These are phyloP conservation scores for Regulus satrapa DNA, from an alignment of 2,113 vertebrate species.

Conservation along the genomic window DNA sequence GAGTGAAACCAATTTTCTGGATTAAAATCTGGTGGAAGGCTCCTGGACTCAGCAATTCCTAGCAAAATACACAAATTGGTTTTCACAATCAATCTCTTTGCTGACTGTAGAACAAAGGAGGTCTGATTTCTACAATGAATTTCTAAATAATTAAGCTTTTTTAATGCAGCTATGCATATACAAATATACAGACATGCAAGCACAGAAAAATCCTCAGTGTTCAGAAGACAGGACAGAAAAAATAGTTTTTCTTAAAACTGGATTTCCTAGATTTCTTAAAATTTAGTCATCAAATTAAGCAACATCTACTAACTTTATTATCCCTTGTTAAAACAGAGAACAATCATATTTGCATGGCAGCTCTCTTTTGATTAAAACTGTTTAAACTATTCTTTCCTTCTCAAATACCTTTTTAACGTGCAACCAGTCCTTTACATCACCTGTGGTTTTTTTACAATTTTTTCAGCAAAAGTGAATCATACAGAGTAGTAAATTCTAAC, in stretches of 20 bases:
- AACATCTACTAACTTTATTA: neutral
- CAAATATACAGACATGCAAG: neutral
- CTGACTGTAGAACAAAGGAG: neutral
- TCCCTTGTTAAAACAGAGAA: neutral
- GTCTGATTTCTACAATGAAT: neutral
- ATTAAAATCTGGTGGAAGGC: neutral
- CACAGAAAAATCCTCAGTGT: neutral
- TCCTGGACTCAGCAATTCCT: neutral
- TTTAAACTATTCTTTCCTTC: neutral
- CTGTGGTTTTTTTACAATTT: neutral
- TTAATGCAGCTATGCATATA: neutral
- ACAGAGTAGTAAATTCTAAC: neutral
- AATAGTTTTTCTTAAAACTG: neutral
- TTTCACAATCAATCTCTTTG: neutral
- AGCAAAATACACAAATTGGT: neutral
- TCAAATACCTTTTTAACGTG: neutral
- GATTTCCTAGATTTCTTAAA: neutral
- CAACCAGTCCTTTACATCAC: neutral
- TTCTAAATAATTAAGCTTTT: rapidly evolving
- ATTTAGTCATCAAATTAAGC: neutral
- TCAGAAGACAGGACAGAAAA: neutral
- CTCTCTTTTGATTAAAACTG: neutral
- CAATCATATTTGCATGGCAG: neutral
- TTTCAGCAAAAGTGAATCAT: neutral
- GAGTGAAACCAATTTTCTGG: neutral